These are phyloP conservation scores for Lemur catta DNA, from an alignment of 2,797 vertebrate genomes.

Conservation along the genomic window DNA sequence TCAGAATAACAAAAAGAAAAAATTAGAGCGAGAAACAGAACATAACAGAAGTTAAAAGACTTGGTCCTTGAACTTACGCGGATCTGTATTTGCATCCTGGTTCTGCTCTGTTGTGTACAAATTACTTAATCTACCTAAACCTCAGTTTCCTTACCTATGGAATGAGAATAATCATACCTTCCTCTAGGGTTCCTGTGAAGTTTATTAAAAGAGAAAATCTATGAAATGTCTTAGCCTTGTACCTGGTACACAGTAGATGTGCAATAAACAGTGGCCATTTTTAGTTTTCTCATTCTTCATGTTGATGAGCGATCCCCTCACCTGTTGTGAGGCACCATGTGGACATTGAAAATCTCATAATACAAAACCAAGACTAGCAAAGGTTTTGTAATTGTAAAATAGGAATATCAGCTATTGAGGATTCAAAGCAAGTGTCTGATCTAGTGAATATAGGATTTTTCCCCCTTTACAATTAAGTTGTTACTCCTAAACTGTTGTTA, in stretches of 20 bases:
- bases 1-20: not conserved
- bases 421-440: not conserved
- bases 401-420: not conserved
- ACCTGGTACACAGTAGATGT: not conserved
- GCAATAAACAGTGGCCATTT: not conserved
- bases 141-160: not conserved
- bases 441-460: not conserved
- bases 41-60: not conserved
- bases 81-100: not conserved
- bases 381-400: not conserved
- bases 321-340: not conserved
- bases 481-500: not conserved
- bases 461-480: not conserved
- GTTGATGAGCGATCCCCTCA: not conserved
- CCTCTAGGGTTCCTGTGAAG: not conserved
- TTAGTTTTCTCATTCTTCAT: not conserved
- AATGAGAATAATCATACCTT: not conserved
- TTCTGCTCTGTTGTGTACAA: not conserved
- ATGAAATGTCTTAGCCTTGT: not conserved
- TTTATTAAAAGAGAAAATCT: not conserved
- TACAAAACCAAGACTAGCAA: not conserved
- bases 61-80: not conserved
- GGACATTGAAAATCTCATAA: not conserved
- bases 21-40: not conserved
- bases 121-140: not conserved